Conservation (phyloP, 2,113 vertebrate genomes). For the Paratilapia polleni region DNA sequence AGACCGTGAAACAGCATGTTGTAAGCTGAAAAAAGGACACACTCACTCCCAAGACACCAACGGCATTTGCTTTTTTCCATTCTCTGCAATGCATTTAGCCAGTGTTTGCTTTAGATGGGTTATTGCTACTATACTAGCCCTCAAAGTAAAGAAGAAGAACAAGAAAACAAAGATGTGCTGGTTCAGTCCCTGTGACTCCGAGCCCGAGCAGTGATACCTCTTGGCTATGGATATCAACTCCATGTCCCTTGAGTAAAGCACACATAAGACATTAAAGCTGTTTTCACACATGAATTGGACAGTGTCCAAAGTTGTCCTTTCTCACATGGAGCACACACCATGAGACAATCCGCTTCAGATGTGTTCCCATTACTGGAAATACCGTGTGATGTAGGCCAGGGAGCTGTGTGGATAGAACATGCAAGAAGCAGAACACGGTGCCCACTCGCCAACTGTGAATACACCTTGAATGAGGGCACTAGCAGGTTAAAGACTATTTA, state of each 20-base stretch:
- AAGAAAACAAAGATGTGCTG: neutral
- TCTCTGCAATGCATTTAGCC: neutral
- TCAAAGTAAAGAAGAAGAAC: neutral
- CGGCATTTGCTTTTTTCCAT: neutral
- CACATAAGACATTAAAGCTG: neutral
- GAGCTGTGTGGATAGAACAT: too few species aligned
- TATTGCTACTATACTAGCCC: neutral
- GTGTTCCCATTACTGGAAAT: too few species aligned
- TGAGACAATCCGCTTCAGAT: too few species aligned
- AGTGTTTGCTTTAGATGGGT: neutral
- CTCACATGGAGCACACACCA: too few species aligned
- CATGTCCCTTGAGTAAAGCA: neutral
- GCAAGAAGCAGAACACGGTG: too few species aligned
- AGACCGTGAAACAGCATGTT: neutral
- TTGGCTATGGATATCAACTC: neutral
- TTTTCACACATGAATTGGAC: too few species aligned
- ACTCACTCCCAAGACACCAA: neutral
- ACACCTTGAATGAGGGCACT: too few species aligned
- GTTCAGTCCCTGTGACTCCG: neutral
- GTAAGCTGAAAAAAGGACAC: neutral
- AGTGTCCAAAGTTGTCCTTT: too few species aligned
- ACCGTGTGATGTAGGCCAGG: too few species aligned
- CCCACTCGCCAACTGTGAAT: too few species aligned
- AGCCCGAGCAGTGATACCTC: neutral
- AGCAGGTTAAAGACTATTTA: neutral